phyloP scores from a whole-genome alignment of 2,888 invertebrate genomes.

The Pyrrhosoma nymphula region DNA sequence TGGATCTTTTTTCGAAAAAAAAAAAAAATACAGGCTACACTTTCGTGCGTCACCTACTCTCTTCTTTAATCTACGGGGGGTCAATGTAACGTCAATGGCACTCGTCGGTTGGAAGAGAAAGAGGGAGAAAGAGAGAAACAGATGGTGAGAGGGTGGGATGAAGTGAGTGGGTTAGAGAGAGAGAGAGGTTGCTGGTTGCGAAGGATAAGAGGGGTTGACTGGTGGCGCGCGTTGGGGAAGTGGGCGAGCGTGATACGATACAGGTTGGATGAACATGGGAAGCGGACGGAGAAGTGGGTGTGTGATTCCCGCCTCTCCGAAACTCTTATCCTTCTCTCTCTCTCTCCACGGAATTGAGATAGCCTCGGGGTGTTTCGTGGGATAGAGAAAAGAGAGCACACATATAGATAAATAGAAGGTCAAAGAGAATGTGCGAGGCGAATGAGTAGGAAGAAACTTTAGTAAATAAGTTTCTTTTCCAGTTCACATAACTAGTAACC shows the following conservation, averaged over 20 bases:
- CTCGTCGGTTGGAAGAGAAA: background rate
- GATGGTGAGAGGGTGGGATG: background rate
- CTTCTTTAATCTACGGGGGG: background rate
- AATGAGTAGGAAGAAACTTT: too few species aligned
- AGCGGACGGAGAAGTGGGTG: background rate
- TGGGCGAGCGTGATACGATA: background rate
- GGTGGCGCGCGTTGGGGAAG: background rate
- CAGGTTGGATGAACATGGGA: background rate
- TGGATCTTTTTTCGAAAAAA: too few species aligned
- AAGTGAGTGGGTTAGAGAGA: background rate
- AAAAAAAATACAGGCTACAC: too few species aligned
- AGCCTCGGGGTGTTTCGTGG: background rate
- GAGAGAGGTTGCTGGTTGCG: background rate
- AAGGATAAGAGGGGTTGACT: constrained; percentile 3
- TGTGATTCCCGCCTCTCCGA: background rate
- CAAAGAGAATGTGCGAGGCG: too few species aligned
- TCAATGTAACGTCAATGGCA: constrained; percentile 14
- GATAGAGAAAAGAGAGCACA: background rate
- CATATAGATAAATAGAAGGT: too few species aligned
- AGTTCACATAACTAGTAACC: too few species aligned
- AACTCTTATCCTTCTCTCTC: background rate
- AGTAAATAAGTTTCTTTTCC: too few species aligned
- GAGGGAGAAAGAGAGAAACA: background rate
- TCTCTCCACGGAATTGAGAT: background rate
- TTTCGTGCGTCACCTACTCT: too few species aligned